These are phyloP conservation scores for Acheta domesticus DNA, from an alignment of 2,888 invertebrate species.

Conservation along the genomic window DNA sequence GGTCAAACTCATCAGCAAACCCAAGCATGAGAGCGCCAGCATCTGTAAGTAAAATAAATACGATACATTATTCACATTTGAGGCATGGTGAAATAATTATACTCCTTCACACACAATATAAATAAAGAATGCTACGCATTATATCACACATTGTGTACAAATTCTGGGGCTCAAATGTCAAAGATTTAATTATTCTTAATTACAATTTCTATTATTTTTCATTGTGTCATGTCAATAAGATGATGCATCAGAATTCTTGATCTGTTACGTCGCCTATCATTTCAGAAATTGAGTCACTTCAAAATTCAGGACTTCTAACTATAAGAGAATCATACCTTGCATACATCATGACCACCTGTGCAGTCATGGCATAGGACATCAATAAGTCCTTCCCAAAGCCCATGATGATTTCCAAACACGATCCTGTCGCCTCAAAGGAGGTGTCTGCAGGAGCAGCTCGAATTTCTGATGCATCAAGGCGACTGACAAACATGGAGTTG, in stretches of 20 bases:
- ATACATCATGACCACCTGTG: conserved; percentile 83
- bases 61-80: background rate
- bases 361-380: conserved; percentile 82
- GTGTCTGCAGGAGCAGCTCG: background rate
- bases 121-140: too few species aligned
- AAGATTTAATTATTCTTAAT: too few species aligned
- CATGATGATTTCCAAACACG: conserved; percentile 61
- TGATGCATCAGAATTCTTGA: too few species aligned
- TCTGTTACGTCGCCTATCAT: too few species aligned
- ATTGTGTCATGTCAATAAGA: too few species aligned
- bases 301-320: too few species aligned
- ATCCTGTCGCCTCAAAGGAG: conserved; percentile 43
- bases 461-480: conserved; percentile 58
- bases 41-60: conserved; percentile 50
- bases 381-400: conserved; percentile 78
- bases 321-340: conserved; percentile 52
- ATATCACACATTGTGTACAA: too few species aligned
- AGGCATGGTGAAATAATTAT: too few species aligned
- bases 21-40: conserved; percentile 78
- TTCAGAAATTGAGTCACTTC: too few species aligned
- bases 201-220: too few species aligned
- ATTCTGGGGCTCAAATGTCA: too few species aligned
- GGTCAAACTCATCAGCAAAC: conserved; percentile 70
- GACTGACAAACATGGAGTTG: conserved; percentile 51
- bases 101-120: too few species aligned